These are phyloP conservation scores for Grallaria varia DNA, from an alignment of 2,113 vertebrate genomes.

Conservation along the genomic window DNA sequence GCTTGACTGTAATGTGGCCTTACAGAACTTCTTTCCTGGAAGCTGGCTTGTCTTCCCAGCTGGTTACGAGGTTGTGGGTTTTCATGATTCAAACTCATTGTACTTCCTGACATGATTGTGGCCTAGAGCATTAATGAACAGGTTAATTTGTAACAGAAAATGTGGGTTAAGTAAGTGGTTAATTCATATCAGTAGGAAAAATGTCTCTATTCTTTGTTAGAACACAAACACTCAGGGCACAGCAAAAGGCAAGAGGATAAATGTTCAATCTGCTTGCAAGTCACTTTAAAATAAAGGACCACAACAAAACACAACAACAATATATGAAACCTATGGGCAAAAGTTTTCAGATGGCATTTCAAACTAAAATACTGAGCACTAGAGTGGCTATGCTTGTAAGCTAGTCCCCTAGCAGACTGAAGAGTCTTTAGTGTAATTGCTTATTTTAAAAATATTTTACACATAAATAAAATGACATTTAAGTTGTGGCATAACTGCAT, in stretches of 20 bases:
- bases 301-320: neutral
- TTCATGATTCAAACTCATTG: conserved; percentile 93
- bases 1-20: conserved; percentile 86
- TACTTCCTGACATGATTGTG: conserved; percentile 98
- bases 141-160: conserved; percentile 28
- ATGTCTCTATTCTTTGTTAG: conserved; percentile 56
- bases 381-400: conserved; percentile 34
- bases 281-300: conserved; percentile 40
- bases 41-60: conserved; percentile 94
- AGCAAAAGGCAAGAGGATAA: conserved; percentile 75
- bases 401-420: conserved; percentile 55
- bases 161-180: neutral
- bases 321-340: conserved; percentile 21
- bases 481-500: neutral
- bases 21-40: conserved; percentile 90
- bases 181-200: conserved; percentile 46
- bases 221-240: conserved; percentile 72
- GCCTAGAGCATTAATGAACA: conserved; percentile 85
- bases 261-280: conserved; percentile 52
- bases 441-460: conserved; percentile 5
- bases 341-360: conserved; percentile 53
- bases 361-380: conserved; percentile 63
- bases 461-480: neutral
- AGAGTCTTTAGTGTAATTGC: neutral
- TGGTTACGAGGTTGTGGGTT: conserved; percentile 82